Base-by-base conservation (phyloP, 1,140 invertebrate species). In the Caenorhabditis latens region DNA sequence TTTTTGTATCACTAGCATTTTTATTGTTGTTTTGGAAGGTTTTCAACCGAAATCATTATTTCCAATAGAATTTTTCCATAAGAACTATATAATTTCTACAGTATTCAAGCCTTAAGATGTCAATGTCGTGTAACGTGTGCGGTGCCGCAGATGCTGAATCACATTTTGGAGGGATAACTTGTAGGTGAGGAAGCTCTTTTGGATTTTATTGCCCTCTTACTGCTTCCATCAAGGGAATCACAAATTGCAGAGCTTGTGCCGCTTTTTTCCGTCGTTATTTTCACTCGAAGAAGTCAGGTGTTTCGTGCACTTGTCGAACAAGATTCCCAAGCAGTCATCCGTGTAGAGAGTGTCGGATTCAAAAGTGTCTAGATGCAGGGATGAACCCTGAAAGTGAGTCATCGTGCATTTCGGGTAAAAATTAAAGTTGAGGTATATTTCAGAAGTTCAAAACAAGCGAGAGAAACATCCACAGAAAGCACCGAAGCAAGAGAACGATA, bases 301-400 rank as follows among this genome's bases (percentile, higher is more conserved):
- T 24, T 9, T 24, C 7, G 21, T 63, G 58, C 32, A 32, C 24
- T 8, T 63, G 58, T 32, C 8, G 6, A 24, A 6, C 8, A n/a
- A n/a, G 24, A 32, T 3, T 11, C 6, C 6, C 4, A 32, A 32
- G 9, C 6, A 32, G 58, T 63, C 58, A 63, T 32, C 58, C 58
- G 7, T 63, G 58, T 63, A 24, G 58, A 32, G 58, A 63, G 6
- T 63, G 58, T 63, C 58, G 58, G 58, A 63, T 63, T 32, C n/a
- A 63, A 14, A 63, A 63, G 58, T 63, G 58, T 63, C n/a, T 63
- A 11, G 8, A 6, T 7, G 21, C 21, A 32, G 58, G 58, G 24
- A 32, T 63, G 58, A 32, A n/a, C 7, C 8, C 58, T n/a, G n/a
- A 63, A 32, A 63, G 58, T 63, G 24, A 63, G 58, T 40, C 19